These are phyloP conservation scores for Diadema setosum DNA, from an alignment of 35 echinoderm and acorn worm species.

Conservation along the genomic window DNA sequence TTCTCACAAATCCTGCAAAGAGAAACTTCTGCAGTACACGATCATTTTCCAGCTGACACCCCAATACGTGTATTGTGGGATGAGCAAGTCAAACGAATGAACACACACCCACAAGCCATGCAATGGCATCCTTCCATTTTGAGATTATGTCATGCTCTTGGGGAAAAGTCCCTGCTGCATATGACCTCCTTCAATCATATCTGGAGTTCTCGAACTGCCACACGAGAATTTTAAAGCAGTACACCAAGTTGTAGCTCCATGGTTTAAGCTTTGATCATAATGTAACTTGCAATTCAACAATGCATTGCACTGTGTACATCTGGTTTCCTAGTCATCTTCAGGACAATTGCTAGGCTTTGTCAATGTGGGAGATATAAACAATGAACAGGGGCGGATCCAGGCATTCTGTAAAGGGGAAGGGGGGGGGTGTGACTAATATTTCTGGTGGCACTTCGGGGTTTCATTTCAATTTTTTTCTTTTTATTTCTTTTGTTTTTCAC, in stretches of 20 bases:
- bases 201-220: neutral
- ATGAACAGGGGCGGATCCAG: slow-evolving; percentile 10
- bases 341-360: neutral
- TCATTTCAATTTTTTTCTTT: too few relatives aligned
- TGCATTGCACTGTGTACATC: too few relatives aligned
- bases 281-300: too few relatives aligned
- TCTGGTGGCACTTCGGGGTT: too few relatives aligned
- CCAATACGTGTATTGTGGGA: neutral
- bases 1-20: neutral
- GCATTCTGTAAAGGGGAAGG: neutral
- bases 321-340: neutral
- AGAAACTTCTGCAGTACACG: neutral
- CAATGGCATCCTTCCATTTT: neutral
- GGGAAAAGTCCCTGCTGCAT: neutral
- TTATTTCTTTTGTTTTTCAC: too few relatives aligned
- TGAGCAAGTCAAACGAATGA: neutral
- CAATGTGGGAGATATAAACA: neutral
- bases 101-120: neutral
- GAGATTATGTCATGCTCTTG: neutral
- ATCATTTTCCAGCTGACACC: neutral
- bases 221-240: neutral
- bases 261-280: neutral
- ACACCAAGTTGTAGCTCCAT: neutral
- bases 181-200: neutral
- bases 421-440: too few relatives aligned